These are phyloP conservation scores for Cyclophora albipunctata DNA, from an alignment of 2,888 invertebrate species.

Conservation along the genomic window DNA sequence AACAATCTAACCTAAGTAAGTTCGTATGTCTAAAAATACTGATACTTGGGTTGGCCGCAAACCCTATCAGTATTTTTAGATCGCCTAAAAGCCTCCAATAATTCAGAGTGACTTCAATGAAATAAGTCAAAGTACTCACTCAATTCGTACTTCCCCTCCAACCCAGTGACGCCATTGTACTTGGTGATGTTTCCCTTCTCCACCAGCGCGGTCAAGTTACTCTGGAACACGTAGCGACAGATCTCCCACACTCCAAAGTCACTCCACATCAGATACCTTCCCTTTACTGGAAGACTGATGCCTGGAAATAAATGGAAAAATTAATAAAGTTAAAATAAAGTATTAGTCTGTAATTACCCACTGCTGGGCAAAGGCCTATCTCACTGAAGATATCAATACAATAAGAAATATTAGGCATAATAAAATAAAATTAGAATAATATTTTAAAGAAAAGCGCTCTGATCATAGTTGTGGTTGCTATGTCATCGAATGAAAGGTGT, in stretches of 20 bases:
- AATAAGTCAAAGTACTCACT: background rate
- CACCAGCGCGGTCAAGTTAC: slow-evolving; percentile 21
- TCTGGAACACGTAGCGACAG: slow-evolving; percentile 66
- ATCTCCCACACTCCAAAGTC: slow-evolving; percentile 83
- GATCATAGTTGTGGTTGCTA: too few species aligned
- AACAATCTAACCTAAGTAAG: too few species aligned
- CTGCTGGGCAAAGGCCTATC: too few species aligned
- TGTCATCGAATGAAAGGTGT: too few species aligned
- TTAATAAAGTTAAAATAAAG: background rate
- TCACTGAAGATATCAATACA: slow-evolving; percentile 5
- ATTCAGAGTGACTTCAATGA: background rate
- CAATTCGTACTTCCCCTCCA: slow-evolving; percentile 25
- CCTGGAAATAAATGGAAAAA: slow-evolving; percentile 45
- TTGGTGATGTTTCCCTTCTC: too few species aligned
- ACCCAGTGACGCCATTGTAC: slow-evolving; percentile 13
- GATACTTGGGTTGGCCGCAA: too few species aligned
- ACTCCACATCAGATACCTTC: slow-evolving; percentile 78
- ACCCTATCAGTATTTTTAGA: too few species aligned
- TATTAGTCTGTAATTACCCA: background rate
- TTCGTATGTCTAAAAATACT: too few species aligned
- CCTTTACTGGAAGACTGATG: slow-evolving; percentile 71
- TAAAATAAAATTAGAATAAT: background rate
- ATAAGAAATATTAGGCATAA: slow-evolving; percentile 7
- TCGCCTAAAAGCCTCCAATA: too few species aligned
- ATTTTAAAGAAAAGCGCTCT: too few species aligned